Evolutionary conservation across 2,797 vertebrate genomes (phyloP), one percentile per base, ranked within the genome.

Genomic region (Gambelia wislizenii): DNA sequence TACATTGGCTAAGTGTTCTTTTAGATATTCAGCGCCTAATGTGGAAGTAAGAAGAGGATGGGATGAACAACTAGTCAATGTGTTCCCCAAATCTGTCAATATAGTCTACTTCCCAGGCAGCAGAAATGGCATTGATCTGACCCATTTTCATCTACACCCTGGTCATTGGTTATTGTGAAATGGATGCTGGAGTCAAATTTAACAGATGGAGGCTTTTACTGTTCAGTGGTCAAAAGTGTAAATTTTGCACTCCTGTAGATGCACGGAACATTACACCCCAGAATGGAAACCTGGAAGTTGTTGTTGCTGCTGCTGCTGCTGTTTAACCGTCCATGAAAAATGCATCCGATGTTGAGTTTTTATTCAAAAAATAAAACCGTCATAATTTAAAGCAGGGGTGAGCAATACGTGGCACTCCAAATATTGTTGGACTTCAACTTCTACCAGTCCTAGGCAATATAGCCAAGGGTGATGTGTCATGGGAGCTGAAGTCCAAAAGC

Each of bases 11-110:
- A 75, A 42, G 33, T 79, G 3, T 13, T 30, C 14, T 22, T 54
- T 81, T 56, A 2, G 78, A 1, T 33, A 84, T 1, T 36, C 8
- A 20, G 42, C 25, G 42, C n/a, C n/a, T n/a, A 78, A 20, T 8
- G 1, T 44, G 36, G 33, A 78, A 83, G 18, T 59, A 47, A 25
- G 36, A 59, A n/a, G 74, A 82, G 30, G 0, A 6, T 25, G 7
- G 0, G 0, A 82, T 83, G 87, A 69, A 47, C 12, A 67, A 36
- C 56, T 44, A 27, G 42, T 16, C 39, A 86, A 44, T 77, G 42
- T 49, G 12, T 69, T 59, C 18, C 20, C 59, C 20, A 59, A 59
- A 59, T 16, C 59, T 59, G 18, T 59, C 59, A 20, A 59, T 59
- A 59, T 59, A 3, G 20, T 59, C 59, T 6, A 20, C 59, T 82